Conservation (phyloP, 1,140 invertebrate genomes). For the Berghia stephanieae region DNA sequence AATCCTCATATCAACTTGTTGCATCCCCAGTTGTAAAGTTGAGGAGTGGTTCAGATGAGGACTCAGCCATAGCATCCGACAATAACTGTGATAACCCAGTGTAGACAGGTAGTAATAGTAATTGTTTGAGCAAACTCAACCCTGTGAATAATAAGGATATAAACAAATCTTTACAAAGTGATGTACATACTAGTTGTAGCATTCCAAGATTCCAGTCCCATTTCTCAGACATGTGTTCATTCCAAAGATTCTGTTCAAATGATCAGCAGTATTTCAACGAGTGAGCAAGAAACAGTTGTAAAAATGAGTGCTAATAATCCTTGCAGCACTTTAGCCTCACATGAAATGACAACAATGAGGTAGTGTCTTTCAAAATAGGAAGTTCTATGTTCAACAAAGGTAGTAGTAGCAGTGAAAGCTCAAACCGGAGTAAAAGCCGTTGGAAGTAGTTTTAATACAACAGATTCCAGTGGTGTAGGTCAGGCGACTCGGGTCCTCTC, state of each 20-base stretch:
- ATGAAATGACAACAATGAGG: slow-evolving; percentile 41
- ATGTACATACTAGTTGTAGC: no score
- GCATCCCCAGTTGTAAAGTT: slow-evolving; percentile 35
- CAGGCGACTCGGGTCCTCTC: slow-evolving; percentile 77
- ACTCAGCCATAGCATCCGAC: slow-evolving; percentile 24
- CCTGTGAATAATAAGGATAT: no score
- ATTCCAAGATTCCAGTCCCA: no score
- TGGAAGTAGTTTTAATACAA: slow-evolving; percentile 72
- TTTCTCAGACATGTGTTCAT: no score
- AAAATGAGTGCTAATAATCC: no score
- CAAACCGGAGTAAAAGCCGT: slow-evolving; percentile 61
- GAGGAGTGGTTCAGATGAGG: slow-evolving; percentile 30
- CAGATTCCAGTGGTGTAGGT: slow-evolving; percentile 80
- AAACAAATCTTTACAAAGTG: no score
- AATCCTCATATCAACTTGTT: slow-evolving; percentile 25
- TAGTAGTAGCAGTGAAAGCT: slow-evolving; percentile 60
- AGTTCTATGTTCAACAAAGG: slow-evolving; percentile 26
- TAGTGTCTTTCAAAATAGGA: slow-evolving; percentile 34
- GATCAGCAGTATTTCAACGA: no score
- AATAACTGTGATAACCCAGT: slow-evolving; percentile 30
- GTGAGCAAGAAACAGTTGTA: no score
- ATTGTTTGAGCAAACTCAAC: no score
- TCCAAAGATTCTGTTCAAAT: no score
- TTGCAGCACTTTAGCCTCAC: no score
- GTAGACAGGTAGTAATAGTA: no score